These are phyloP conservation scores for Epinotia bilunana DNA, from an alignment of 2,888 invertebrate species.

Conservation along the genomic window DNA sequence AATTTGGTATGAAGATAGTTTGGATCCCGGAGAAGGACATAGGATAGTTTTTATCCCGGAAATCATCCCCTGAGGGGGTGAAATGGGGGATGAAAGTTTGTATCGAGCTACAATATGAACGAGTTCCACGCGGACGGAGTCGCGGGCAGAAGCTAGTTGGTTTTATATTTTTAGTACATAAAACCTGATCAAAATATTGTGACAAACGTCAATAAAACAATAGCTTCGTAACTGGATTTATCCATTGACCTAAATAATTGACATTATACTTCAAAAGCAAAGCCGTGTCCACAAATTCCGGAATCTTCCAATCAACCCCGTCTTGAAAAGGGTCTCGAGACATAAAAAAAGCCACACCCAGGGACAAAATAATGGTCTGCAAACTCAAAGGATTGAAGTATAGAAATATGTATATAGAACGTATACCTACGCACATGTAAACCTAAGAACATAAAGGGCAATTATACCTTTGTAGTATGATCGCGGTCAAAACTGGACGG, in stretches of 20 bases:
- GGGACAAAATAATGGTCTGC: conserved; percentile 23
- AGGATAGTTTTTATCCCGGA: too few relatives aligned
- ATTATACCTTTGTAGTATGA: conserved; percentile 57
- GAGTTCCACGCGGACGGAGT: too few relatives aligned
- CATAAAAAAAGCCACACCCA: conserved; percentile 11
- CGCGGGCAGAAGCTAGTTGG: too few relatives aligned
- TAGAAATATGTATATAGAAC: conserved; percentile 14
- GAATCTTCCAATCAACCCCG: conserved; percentile 16
- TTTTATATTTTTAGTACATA: too few relatives aligned
- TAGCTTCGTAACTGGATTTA: background rate
- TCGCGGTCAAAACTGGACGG: conserved; percentile 60
- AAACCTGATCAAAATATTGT: background rate
- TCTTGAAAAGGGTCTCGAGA: conserved; percentile 27
- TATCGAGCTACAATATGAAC: too few relatives aligned
- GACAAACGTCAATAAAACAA: background rate
- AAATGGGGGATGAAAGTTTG: too few relatives aligned
- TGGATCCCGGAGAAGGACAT: too few relatives aligned
- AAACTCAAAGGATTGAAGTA: conserved; percentile 32
- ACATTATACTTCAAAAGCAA: conserved; percentile 15
- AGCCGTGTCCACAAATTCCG: background rate
- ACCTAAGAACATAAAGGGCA: conserved; percentile 49
- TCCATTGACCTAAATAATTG: conserved; percentile 2
- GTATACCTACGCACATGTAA: conserved; percentile 24
- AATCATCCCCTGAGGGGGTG: too few relatives aligned
- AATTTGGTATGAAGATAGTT: too few relatives aligned